These are phyloP conservation scores for Oenanthe oenanthe DNA, from an alignment of 2,113 vertebrate genomes.

Conservation along the genomic window DNA sequence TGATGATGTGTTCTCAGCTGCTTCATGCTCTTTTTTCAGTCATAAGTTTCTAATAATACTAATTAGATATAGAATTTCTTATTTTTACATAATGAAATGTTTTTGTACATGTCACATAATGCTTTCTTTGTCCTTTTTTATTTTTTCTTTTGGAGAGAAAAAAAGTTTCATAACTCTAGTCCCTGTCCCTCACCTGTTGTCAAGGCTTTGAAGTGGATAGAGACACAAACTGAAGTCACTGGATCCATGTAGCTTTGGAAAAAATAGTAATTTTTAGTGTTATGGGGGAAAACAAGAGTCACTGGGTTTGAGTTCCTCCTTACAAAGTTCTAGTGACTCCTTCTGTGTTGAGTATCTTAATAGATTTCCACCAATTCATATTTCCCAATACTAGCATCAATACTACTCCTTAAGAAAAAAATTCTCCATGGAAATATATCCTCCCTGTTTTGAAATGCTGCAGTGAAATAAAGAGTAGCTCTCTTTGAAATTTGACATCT, in stretches of 20 bases:
- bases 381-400: neutral
- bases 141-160: neutral
- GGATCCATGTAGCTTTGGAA: neutral
- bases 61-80: neutral
- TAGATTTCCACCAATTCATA: neutral
- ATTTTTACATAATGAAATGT: neutral
- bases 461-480: neutral
- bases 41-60: neutral
- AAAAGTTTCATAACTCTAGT: neutral
- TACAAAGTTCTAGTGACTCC: neutral
- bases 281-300: neutral
- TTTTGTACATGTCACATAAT: neutral
- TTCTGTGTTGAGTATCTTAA: neutral
- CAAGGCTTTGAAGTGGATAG: neutral
- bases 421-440: neutral
- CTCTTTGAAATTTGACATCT: neutral
- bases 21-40: neutral
- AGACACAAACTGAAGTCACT: neutral
- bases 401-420: neutral
- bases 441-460: neutral
- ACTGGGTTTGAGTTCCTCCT: neutral
- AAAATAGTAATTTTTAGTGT: neutral
- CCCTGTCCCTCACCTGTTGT: neutral
- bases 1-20: neutral
- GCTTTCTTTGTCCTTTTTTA: rapidly evolving